phyloP scores from a whole-genome alignment of 2,113 vertebrate genomes.

The Glareola pratincola region DNA sequence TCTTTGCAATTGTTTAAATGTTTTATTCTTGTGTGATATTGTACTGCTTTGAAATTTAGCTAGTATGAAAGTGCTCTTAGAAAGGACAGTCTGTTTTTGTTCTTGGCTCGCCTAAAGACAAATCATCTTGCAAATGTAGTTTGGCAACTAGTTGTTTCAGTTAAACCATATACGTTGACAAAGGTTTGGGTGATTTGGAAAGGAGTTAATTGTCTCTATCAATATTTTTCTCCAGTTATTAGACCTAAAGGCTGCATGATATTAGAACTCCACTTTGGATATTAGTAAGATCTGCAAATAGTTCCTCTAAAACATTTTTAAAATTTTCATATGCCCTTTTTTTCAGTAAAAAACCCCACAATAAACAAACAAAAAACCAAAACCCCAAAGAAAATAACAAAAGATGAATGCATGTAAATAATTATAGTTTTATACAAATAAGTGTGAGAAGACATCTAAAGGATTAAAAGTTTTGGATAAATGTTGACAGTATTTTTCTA shows the following conservation, averaged over 20 bases:
- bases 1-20: not conserved
- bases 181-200: not conserved
- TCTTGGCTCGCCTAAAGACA: not conserved
- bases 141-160: not conserved
- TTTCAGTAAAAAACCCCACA: fast-evolving
- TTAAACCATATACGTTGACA: not conserved
- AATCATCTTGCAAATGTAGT: not conserved
- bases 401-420: not conserved
- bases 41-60: not conserved
- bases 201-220: not conserved
- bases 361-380: not conserved
- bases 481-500: not conserved
- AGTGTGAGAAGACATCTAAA: fast-evolving
- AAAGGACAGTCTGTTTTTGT: not conserved
- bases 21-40: not conserved
- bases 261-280: not conserved
- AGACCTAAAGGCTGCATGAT: not conserved
- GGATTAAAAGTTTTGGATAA: not conserved
- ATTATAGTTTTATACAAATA: not conserved
- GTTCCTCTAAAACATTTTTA: not conserved
- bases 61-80: not conserved
- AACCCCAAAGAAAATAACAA: not conserved
- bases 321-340: not conserved
- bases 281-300: not conserved
- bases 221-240: not conserved